Conservation (phyloP, 2,888 invertebrate species). For the Lamellibrachia satsuma region DNA sequence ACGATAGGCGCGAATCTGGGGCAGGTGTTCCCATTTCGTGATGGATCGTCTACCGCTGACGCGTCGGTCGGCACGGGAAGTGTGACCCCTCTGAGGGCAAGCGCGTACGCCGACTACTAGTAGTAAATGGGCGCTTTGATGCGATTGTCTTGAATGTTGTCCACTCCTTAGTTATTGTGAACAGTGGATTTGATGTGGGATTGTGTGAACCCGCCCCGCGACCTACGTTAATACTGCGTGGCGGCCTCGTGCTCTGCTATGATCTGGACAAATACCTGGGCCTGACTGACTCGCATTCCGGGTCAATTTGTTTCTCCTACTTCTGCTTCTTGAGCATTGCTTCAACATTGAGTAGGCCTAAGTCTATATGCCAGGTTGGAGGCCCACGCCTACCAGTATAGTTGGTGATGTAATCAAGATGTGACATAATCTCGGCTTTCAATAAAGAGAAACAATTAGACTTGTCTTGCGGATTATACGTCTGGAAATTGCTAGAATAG, state of each 20-base stretch:
- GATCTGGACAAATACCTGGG: neutral
- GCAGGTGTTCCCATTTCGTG: neutral
- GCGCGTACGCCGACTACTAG: neutral
- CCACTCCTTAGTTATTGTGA: neutral
- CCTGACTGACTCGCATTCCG: neutral
- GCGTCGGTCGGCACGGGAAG: neutral
- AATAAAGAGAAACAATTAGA: no score
- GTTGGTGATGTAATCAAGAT: no score
- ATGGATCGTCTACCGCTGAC: neutral
- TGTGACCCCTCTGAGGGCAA: neutral
- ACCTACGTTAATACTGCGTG: neutral
- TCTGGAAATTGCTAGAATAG: no score
- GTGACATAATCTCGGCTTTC: no score
- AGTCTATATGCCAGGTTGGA: no score
- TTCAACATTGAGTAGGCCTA: no score
- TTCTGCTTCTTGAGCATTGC: no score
- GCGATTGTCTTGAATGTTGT: constrained; percentile 9
- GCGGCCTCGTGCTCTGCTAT: neutral
- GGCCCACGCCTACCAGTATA: no score
- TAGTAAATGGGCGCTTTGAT: neutral
- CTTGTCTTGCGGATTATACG: no score
- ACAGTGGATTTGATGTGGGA: neutral
- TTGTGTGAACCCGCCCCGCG: neutral
- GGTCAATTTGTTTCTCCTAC: neutral
- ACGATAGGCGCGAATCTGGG: neutral